These are phyloP conservation scores for Tolmerus cingulatus DNA, from an alignment of 2,888 invertebrate genomes.

Conservation along the genomic window DNA sequence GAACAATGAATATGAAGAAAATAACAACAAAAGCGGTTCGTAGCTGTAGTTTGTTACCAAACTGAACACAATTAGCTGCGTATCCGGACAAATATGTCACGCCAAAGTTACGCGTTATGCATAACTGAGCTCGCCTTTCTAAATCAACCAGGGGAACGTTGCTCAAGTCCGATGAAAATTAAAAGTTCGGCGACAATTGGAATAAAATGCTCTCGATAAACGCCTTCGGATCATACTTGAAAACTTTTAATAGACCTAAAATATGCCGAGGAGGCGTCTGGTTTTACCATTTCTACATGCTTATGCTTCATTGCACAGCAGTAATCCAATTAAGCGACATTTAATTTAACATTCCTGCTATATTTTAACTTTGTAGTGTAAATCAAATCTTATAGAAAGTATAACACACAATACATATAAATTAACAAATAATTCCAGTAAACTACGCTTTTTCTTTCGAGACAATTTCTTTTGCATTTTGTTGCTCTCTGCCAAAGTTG, in stretches of 20 bases:
- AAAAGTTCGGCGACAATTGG: not conserved
- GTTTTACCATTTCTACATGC: not conserved
- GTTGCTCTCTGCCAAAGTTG: not conserved
- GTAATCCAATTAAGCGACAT: not conserved
- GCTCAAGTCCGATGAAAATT: not conserved
- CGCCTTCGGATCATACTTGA: not conserved
- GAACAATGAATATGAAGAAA: slow-evolving; percentile 11
- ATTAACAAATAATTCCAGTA: not conserved
- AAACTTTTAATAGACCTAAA: not conserved
- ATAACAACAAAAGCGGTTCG: not conserved
- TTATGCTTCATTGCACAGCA: not conserved
- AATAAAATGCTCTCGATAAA: not conserved
- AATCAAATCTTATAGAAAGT: not conserved
- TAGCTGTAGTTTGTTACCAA: not conserved
- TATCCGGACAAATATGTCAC: slow-evolving; percentile 22
- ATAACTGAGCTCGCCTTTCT: not conserved
- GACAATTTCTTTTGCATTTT: not conserved
- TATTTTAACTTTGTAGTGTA: not conserved
- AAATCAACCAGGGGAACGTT: not conserved
- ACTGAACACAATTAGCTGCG: slow-evolving; percentile 1
- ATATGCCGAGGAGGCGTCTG: not conserved
- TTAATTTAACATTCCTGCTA: not conserved
- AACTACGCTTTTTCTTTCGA: not conserved
- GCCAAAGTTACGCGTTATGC: not conserved
- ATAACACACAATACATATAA: not conserved